Evolutionary conservation across 2,113 vertebrate species (phyloP).

Genomic region (Ginglymostoma cirratum): DNA sequence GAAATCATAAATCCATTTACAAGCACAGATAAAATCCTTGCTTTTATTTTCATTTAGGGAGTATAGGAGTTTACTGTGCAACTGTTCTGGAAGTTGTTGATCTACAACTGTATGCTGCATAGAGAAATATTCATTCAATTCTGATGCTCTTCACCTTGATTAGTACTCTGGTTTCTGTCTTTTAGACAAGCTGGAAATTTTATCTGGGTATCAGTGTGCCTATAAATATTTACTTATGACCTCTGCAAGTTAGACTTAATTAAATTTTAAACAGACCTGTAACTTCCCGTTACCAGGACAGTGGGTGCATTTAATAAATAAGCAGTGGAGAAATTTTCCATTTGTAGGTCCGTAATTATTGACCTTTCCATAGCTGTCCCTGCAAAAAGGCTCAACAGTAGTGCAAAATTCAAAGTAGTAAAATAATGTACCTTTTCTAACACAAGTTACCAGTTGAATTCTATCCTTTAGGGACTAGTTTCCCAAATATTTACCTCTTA

Average conservation of each 20-base stretch:
- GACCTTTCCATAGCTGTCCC: not conserved
- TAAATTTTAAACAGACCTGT: slow-evolving; percentile 10
- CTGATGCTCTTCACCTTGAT: not conserved
- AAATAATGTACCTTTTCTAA: not conserved
- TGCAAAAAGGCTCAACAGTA: not conserved
- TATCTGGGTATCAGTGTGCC: not conserved
- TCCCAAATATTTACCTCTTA: not conserved
- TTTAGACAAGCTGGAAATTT: not conserved
- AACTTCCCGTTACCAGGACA: not conserved
- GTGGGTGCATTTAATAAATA: not conserved
- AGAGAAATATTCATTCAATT: not conserved
- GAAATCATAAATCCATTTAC: not conserved
- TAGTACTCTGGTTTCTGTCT: not conserved
- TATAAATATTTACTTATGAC: not conserved
- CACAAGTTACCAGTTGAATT: not conserved
- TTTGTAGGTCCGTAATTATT: not conserved
- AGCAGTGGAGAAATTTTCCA: not conserved
- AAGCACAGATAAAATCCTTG: not conserved
- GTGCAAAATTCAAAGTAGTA: not conserved
- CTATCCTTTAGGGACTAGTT: not conserved
- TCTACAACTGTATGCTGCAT: not conserved
- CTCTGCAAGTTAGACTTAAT: not conserved
- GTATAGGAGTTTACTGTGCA: not conserved
- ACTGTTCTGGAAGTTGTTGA: not conserved
- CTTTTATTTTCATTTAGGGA: not conserved